Percentiles rank a stretch among this genome's conserved stretches.
These are phyloP conservation scores for Sebastes minor DNA, from an alignment of 2,797 vertebrate species.

Conservation along the genomic window DNA sequence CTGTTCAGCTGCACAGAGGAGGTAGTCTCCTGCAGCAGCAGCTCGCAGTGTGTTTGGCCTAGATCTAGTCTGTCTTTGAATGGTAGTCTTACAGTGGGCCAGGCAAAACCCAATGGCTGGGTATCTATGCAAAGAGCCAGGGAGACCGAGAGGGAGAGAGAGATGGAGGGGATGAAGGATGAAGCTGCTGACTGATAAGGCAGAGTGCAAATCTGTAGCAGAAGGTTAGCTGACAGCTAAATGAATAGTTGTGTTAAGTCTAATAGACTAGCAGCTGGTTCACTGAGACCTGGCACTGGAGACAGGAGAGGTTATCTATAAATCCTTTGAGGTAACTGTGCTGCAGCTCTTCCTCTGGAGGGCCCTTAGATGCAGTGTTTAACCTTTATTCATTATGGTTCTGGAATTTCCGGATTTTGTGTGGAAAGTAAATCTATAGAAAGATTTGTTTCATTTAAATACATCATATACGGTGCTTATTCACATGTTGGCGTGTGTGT, in stretches of 20 bases:
- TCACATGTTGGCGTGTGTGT: no score
- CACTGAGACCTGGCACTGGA: constrained; percentile 3
- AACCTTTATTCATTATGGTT: neutral
- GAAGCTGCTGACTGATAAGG: constrained; percentile 45
- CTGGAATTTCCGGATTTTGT: neutral
- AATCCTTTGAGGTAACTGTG: constrained; percentile 16
- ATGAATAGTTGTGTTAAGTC: constrained; percentile 56
- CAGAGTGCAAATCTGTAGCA: constrained; percentile 30
- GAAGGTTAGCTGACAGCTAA: constrained; percentile 52
- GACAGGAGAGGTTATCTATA: neutral
- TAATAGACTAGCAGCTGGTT: constrained; percentile 35
- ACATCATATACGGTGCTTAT: no score
- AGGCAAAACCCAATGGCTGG: constrained; percentile 27
- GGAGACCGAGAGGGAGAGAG: neutral
- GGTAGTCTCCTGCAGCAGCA: constrained; percentile 1
- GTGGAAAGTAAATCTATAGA: neutral
- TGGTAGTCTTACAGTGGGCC: constrained; percentile 52
- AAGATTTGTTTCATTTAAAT: neutral
- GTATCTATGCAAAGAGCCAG: constrained; percentile 53
- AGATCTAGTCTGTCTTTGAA: constrained; percentile 51
- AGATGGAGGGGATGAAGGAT: constrained; percentile 1
- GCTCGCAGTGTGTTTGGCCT: constrained; percentile 53
- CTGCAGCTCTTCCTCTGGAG: neutral
- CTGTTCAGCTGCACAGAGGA: neutral
- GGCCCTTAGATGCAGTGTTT: neutral